Conservation (phyloP, 2,888 invertebrate species). For the Pheosia gnoma region DNA sequence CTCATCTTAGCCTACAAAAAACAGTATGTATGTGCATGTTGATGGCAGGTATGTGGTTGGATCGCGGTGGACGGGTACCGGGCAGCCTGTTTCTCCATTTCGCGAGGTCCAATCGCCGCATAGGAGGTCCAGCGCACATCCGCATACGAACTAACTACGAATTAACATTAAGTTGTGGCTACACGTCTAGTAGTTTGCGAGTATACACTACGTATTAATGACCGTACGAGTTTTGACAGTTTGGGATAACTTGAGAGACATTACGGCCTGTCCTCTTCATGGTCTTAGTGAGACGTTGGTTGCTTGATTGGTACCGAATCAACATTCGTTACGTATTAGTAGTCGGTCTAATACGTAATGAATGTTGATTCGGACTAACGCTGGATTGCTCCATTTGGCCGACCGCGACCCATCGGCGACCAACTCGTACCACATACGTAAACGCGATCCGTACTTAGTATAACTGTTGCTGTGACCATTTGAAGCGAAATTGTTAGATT, state of each 20-base stretch:
- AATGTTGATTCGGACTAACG: background rate
- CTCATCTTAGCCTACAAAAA: background rate
- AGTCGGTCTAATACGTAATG: too few relatives aligned
- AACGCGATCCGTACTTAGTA: constrained; percentile 30
- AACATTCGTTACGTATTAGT: background rate
- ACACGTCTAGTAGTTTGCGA: background rate
- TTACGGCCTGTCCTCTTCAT: too few relatives aligned
- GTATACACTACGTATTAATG: background rate
- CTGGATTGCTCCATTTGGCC: background rate
- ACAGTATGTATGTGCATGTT: background rate
- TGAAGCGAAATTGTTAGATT: constrained; percentile 1
- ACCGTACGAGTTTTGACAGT: too few relatives aligned
- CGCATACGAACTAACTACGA: background rate
- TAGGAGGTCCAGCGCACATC: background rate
- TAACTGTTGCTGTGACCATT: constrained; percentile 27
- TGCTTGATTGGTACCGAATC: background rate
- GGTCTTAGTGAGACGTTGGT: too few relatives aligned
- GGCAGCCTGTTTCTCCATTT: constrained; percentile 44
- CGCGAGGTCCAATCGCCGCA: constrained; percentile 28
- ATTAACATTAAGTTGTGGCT: background rate
- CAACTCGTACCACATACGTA: background rate
- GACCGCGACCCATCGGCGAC: background rate
- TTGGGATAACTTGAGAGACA: too few relatives aligned
- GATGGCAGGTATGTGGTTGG: background rate
- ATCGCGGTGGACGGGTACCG: constrained; percentile 26